phyloP scores from a whole-genome alignment of 2,113 vertebrate species.

The Calidris pygmaea region DNA sequence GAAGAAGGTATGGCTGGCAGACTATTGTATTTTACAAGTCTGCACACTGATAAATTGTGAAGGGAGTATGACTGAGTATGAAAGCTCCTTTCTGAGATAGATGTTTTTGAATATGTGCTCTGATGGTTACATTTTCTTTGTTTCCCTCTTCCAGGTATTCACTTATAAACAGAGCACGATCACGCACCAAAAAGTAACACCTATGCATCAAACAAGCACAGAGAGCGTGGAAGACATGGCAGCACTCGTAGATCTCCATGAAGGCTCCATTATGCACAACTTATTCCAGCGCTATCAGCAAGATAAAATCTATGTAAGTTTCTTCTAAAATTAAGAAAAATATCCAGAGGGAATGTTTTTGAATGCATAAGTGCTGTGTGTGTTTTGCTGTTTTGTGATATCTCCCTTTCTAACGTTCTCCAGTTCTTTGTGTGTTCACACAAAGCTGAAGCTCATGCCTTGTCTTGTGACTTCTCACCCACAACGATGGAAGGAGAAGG shows the following conservation, averaged over 20 bases:
- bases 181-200: constrained; percentile 87
- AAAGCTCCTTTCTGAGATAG: neutral
- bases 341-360: neutral
- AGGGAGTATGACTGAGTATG: neutral
- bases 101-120: neutral
- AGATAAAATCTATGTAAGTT: constrained; percentile 92
- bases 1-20: neutral
- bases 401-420: neutral
- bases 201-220: constrained; percentile 83
- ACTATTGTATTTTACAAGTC: neutral
- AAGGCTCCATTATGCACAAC: constrained; percentile 96
- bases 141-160: constrained; percentile 82
- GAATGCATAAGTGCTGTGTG: neutral
- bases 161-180: constrained; percentile 94
- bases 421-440: neutral
- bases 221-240: constrained; percentile 94
- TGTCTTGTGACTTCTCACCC: neutral
- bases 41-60: neutral
- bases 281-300: constrained; percentile 88
- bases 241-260: constrained; percentile 87
- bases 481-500: rapidly evolving
- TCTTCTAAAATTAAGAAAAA: neutral
- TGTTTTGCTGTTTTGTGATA: neutral
- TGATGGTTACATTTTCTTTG: neutral
- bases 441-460: neutral